Percentiles rank a stretch among this genome's conserved stretches.
phyloP scores from a whole-genome alignment of 2,797 vertebrate genomes.

The Champsocephalus gunnari region DNA sequence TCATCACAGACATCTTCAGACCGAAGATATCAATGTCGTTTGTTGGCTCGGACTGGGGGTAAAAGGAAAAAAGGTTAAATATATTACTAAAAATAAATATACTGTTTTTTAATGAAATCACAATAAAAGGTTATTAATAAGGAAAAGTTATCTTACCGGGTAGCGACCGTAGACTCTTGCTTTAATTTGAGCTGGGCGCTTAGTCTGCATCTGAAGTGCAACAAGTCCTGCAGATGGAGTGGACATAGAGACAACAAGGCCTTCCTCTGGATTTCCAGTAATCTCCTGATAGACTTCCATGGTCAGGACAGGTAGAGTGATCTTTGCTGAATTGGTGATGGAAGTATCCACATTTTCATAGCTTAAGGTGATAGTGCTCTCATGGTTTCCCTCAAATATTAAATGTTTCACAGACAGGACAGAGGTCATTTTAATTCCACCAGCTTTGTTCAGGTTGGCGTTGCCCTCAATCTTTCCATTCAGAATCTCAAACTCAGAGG shows the following conservation, averaged over 20 bases:
- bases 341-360: constrained; percentile 83
- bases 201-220: constrained; percentile 79
- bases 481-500: constrained; percentile 85
- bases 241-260: constrained; percentile 78
- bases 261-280: constrained; percentile 83
- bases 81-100: constrained; percentile 19
- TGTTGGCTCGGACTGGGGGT: constrained; percentile 85
- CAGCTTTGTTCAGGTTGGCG: constrained; percentile 84
- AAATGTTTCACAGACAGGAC: constrained; percentile 83
- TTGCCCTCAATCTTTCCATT: constrained; percentile 88
- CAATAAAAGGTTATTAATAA: background rate
- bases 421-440: constrained; percentile 87
- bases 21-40: constrained; percentile 86
- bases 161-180: constrained; percentile 86
- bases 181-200: constrained; percentile 68
- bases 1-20: constrained; percentile 81
- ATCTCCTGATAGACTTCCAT: constrained; percentile 89
- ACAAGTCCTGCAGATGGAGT: constrained; percentile 87
- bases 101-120: background rate
- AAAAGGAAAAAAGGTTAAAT: constrained; percentile 40
- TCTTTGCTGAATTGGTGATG: constrained; percentile 83
- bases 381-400: constrained; percentile 86
- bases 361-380: constrained; percentile 84
- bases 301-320: constrained; percentile 71
- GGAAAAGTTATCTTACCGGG: constrained; percentile 80